These are phyloP conservation scores for Hypomesus transpacificus DNA, from an alignment of 2,113 vertebrate genomes.

Conservation along the genomic window DNA sequence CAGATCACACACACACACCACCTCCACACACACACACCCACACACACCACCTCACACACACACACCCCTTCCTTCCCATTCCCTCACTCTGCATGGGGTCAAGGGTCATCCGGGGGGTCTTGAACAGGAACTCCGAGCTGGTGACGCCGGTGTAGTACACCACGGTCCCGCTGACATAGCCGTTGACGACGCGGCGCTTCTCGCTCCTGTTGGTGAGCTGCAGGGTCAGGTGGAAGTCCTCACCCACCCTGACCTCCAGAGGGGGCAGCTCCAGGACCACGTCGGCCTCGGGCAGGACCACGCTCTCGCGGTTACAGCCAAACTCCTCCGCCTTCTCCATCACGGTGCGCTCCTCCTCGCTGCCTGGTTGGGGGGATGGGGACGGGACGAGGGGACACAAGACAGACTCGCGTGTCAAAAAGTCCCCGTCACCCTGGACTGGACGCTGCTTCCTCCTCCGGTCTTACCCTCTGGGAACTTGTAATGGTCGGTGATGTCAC, in stretches of 20 bases:
- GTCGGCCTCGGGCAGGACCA: slow-evolving; percentile 47
- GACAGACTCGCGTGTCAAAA: neutral
- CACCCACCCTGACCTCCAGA: slow-evolving; percentile 75
- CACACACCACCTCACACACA: neutral
- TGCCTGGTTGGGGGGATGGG: slow-evolving; percentile 66
- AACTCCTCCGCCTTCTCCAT: slow-evolving; percentile 86
- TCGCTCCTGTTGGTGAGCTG: slow-evolving; percentile 77
- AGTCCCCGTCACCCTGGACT: neutral
- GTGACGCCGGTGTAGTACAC: slow-evolving; percentile 90
- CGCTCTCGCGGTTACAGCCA: slow-evolving; percentile 72
- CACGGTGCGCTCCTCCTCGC: slow-evolving; percentile 81
- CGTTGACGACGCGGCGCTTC: slow-evolving; percentile 61
- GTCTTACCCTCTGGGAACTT: slow-evolving; percentile 90
- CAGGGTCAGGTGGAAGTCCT: slow-evolving; percentile 79
- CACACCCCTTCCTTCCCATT: no score
- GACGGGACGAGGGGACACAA: neutral
- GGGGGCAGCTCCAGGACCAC: slow-evolving; percentile 78
- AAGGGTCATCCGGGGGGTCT: slow-evolving; percentile 49
- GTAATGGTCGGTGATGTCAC: slow-evolving; percentile 83
- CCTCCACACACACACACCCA: neutral
- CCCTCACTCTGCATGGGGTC: slow-evolving; percentile 58
- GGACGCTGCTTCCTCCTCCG: neutral
- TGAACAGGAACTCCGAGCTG: slow-evolving; percentile 80
- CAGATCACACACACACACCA: slow-evolving; percentile 1
- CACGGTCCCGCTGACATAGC: slow-evolving; percentile 82